Base-by-base conservation (phyloP, 2,797 vertebrate species). In the Hafferia zeledoni region DNA sequence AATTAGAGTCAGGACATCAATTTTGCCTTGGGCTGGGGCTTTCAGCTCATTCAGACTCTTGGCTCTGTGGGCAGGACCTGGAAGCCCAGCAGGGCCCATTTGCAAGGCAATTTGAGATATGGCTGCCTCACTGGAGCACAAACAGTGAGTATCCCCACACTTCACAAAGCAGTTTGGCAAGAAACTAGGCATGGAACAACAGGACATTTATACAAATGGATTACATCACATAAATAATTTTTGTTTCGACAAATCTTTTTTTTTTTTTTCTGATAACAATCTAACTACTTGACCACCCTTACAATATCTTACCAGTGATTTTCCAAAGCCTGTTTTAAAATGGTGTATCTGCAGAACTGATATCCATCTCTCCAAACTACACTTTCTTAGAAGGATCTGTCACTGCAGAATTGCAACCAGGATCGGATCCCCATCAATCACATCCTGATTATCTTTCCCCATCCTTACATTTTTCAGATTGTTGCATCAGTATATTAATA, bases 261-360 rank as follows among this genome's bases (percentile, higher is more conserved):
- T 1, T 1, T 1, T 68, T 41, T 82, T 63, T 63, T 17, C 17
- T 78, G 1, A 50, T 64, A 60, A 16, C 2, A 67, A 13, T 0
- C 1, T 55, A 46, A 27, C 9, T 70, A 15, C 41, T 50, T 53
- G 17, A 27, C 74, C 25, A 49, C 30, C 14, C 28, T 64, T 67
- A 20, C 6, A 74, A 30, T 41, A 14, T 3, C 33, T 59, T 44
- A 35, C 12, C 5, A 39, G 10, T 22, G n/a, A 15, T 67, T 78
- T 87, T 71, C 27, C 53, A 72, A 89, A 77, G 5, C 17, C 11
- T 44, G 19, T 75, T 85, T 71, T 25, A 27, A 78, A 68, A 46
- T 0, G 0, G 11, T 49, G 2, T n/a, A 17, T 25, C 37, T 60
- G 24, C 14, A 56, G 24, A 81, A 60, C 37, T 41, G 43, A 13